Percentiles rank a stretch among this genome's conserved stretches.
Evolutionary conservation across 2,113 vertebrate species (phyloP).

Genomic region (Lethenteron reissneri): DNA sequence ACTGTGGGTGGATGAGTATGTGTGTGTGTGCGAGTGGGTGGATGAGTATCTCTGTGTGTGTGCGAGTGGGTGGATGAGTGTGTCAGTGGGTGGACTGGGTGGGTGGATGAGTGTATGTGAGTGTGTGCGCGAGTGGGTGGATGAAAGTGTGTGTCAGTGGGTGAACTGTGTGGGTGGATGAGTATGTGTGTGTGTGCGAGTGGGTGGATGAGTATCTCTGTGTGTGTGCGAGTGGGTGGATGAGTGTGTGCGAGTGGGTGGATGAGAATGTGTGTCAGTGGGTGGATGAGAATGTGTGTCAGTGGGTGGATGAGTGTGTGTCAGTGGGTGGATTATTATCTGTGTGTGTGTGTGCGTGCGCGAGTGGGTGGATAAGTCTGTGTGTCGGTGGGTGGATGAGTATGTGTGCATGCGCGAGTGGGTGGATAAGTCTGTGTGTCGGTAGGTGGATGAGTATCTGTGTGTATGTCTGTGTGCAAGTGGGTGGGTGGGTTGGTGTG

Average conservation of each 20-base stretch:
- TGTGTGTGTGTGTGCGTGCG: not conserved
- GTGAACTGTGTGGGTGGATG: no score
- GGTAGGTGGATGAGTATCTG: not conserved
- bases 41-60: no score
- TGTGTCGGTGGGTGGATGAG: not conserved
- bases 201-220: not conserved
- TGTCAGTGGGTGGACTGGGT: no score
- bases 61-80: no score
- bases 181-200: not conserved
- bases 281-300: not conserved
- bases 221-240: not conserved
- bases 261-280: not conserved
- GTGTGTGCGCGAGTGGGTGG: no score
- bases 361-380: not conserved
- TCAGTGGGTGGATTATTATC: not conserved
- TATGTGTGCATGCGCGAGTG: not conserved
- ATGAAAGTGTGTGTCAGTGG: no score
- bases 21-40: no score
- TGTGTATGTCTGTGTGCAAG: constrained; percentile 1
- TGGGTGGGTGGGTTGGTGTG: not conserved
- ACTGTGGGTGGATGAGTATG: no score
- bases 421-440: not conserved
- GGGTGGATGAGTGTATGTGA: no score
- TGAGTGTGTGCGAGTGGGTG: not conserved
- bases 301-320: not conserved